phyloP scores from a whole-genome alignment of 2,888 invertebrate genomes.

The Nymphalis polychloros region DNA sequence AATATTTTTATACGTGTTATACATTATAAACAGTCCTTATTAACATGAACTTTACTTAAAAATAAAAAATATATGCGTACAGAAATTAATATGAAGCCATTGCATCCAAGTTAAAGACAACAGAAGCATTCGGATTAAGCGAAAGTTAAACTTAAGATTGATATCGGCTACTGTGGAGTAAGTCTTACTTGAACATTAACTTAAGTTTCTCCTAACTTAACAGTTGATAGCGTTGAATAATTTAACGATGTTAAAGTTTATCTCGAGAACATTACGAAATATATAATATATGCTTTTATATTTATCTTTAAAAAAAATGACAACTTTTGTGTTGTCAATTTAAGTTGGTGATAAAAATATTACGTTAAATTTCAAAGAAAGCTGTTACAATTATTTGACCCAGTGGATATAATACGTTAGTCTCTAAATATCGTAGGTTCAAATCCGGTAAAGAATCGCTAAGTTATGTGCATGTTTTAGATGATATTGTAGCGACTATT shows the following conservation, averaged over 20 bases:
- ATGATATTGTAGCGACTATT: too few species aligned
- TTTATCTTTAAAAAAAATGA: not conserved
- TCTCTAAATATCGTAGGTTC: too few species aligned
- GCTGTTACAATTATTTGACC: not conserved
- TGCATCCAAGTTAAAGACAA: not conserved
- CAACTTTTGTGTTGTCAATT: not conserved
- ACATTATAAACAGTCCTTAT: too few species aligned
- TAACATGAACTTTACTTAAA: too few species aligned
- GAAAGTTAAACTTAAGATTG: conserved; percentile 24
- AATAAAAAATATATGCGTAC: not conserved
- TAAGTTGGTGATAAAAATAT: too few species aligned
- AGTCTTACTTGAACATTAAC: conserved; percentile 5
- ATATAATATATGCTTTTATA: not conserved
- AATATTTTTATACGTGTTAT: too few species aligned
- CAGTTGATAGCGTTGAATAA: conserved; percentile 5
- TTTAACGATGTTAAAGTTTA: not conserved
- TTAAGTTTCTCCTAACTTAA: conserved; percentile 5
- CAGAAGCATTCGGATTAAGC: conserved; percentile 18
- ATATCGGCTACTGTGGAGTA: conserved; percentile 10
- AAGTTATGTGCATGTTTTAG: too few species aligned
- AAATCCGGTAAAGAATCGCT: too few species aligned
- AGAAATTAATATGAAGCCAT: not conserved
- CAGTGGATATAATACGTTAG: too few species aligned
- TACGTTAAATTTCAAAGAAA: too few species aligned
- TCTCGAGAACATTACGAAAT: too few species aligned